Base-by-base conservation (phyloP, 2,888 invertebrate species). In the Orthosia gracilis region DNA sequence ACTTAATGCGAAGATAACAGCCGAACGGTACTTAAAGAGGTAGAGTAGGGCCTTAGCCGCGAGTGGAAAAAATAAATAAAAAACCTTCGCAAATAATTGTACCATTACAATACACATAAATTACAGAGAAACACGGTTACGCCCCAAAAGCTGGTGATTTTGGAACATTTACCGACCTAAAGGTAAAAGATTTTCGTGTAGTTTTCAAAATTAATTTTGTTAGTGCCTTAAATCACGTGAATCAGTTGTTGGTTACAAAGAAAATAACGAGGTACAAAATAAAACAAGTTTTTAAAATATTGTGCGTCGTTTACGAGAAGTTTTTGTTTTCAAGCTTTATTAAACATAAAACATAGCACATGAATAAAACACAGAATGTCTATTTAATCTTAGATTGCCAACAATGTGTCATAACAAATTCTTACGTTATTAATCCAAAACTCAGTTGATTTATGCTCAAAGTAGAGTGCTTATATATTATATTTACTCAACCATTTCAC, bases 1-100 rank as follows among this genome's bases (percentile, higher is more conserved):
- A 87, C 88, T 89, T 90, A 90, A 92, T 90, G 88, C 85, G 87
- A 90, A 91, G 91, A 92, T 93, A 93, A 91, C 88, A 89, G 85
- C 61, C 76, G 83, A 90, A 91, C 92, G 90, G 91, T 87, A 90
- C 89, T 87, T 86, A 87, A 86, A 87, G 78, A 88, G 86, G 86
- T 66, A 84, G 78, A 72, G 80, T 72, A 80, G 74, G 76, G 78
- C 84, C 78, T 69, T 76, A 68, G 78, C 65, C 57, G 65, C 76
- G 82, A 82, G 69, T 82, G 73, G 78, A 82, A 78, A 82, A 87
- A 81, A 72, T 79, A 76, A 84, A 81, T 79, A 81, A 86, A 84
- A 83, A 79, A 40, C 78, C 77, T 76, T 76, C 49, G 78, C 82
- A 79, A 86, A 86, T 80, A 81, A 88, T 85, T 85, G 80, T 83